Evolutionary conservation across 2,888 invertebrate genomes (phyloP), one percentile per base, ranked within the genome.

Genomic region (Ectemnius lituratus): DNA sequence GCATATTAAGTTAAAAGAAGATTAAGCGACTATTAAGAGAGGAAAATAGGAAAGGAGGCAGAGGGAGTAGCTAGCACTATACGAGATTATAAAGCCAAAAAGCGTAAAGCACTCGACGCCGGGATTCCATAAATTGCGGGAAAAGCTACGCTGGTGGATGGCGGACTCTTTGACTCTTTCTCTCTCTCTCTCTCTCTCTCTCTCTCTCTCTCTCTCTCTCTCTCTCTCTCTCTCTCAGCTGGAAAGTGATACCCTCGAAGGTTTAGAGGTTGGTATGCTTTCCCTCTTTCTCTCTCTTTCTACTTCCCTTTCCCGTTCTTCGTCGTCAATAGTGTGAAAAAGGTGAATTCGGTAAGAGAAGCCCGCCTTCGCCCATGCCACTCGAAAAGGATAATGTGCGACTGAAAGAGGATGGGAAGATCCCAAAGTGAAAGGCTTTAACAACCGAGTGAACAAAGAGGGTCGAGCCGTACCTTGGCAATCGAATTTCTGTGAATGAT

Each of bases 401-500:
- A 14, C 61, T 20, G 20, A 11, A 49, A 11, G n/a, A 37, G 37
- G 11, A 11, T 37, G 23, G 23, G 27, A 58, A 58, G 61, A 52
- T 65, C 57, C 37, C 11, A 49, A 59, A 46, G 49, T 27, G 57
- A 57, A 47, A 52, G 28, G 63, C 64, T 75, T 23, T 68, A 73
- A 62, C 70, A 58, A 49, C 49, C 27, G 61, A 28, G 37, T 45
- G 67, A 66, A 75, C 56, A 65, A 67, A 70, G 65, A 46, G 59
- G 45, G 61, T 18, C 60, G 37, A 1, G 4, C 37, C 37, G 11
- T 3, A 23, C 28, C 37, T 4, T 16, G 49, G 52, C 68, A 76
- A 76, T 76, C 75, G 75, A 72, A 77, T 77, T 69, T 70, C 62
- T 69, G 69, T 62, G 66, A 70, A 70, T 65, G 70, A 68, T 62